A percentile compares a stretch with the other conserved stretches of the same genome.
phyloP scores from a whole-genome alignment of 2,888 invertebrate species.

The Helobdella robusta region DNA sequence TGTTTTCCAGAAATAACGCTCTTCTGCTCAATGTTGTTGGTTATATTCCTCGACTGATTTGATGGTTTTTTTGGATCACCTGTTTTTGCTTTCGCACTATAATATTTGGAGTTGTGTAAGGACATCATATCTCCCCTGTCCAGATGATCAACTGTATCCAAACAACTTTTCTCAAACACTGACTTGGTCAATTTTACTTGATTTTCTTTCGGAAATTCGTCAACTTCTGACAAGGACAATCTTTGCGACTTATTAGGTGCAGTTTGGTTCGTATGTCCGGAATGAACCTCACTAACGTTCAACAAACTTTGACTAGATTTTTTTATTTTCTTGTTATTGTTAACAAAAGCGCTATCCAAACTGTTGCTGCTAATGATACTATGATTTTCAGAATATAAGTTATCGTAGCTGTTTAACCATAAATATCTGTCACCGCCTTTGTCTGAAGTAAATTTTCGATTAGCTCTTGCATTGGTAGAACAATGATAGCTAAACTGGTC shows the following conservation, averaged over 20 bases:
- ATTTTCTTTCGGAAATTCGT: constrained; percentile 14
- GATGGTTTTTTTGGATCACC: neutral
- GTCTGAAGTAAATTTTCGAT: no score
- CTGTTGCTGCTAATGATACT: no score
- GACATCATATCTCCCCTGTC: constrained; percentile 13
- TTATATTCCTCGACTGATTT: neutral
- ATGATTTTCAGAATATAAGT: no score
- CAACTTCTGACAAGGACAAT: neutral
- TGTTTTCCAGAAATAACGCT: no score
- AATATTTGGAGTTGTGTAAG: neutral
- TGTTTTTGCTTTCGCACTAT: neutral
- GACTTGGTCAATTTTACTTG: constrained; percentile 21
- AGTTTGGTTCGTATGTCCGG: neutral
- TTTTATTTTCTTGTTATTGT: neutral
- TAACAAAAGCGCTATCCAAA: no score
- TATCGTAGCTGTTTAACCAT: no score
- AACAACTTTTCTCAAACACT: constrained; percentile 13
- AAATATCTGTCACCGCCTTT: no score
- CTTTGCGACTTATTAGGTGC: neutral
- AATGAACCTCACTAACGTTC: neutral
- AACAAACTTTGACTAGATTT: neutral
- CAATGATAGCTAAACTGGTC: no score
- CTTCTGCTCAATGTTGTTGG: neutral
- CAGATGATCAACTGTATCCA: neutral
- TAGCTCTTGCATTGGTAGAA: no score